Percentiles rank a stretch among this genome's conserved stretches.
These are phyloP conservation scores for Hybognathus amarus DNA, from an alignment of 2,797 vertebrate species.

Conservation along the genomic window DNA sequence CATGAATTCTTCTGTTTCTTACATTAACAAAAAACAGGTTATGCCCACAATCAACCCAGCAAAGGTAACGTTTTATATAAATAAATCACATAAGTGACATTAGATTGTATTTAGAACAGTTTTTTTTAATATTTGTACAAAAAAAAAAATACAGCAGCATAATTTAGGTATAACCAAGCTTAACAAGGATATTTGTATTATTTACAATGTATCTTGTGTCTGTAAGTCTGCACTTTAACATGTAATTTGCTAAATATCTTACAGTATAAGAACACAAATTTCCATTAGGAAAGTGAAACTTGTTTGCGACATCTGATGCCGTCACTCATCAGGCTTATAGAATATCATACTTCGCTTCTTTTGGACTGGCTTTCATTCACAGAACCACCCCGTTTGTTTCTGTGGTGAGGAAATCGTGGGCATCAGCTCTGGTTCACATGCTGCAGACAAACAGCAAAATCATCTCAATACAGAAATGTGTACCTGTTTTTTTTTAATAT, in stretches of 20 bases:
- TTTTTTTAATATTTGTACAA: not conserved
- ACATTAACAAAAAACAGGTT: not conserved
- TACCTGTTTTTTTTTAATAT: no score
- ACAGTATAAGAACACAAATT: not conserved
- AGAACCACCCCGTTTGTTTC: slow-evolving; percentile 83
- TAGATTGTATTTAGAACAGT: not conserved
- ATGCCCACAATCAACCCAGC: not conserved
- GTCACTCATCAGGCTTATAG: not conserved
- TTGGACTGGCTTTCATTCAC: slow-evolving; percentile 76
- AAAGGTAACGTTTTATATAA: not conserved
- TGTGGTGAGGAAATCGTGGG: slow-evolving; percentile 97
- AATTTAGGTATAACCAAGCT: not conserved
- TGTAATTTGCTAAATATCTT: not conserved
- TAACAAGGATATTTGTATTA: not conserved
- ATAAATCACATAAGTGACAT: not conserved
- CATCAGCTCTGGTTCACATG: slow-evolving; percentile 96
- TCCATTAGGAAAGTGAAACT: not conserved
- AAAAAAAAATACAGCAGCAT: not conserved
- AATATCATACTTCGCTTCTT: slow-evolving; percentile 80
- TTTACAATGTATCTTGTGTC: not conserved
- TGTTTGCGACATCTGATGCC: not conserved
- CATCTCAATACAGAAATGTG: not conserved
- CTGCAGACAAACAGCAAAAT: slow-evolving; percentile 67
- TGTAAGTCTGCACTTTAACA: not conserved
- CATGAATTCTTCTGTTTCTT: no score